Percentiles rank a stretch among this genome's conserved stretches.
Evolutionary conservation across 2,113 vertebrate species (phyloP).

Genomic region (Acanthochromis polyacanthus): DNA sequence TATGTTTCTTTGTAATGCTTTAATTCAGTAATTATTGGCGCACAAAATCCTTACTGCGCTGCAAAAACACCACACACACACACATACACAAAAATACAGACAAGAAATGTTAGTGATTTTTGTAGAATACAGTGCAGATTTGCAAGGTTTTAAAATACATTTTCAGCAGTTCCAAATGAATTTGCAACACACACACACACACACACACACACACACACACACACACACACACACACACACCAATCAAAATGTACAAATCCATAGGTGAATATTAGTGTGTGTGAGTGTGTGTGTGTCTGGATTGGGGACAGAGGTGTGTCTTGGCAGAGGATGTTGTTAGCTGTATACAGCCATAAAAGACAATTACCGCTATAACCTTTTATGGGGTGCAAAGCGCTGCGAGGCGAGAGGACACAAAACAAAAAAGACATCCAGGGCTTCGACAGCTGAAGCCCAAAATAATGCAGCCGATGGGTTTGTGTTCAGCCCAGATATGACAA

Average conservation of each 20-base stretch:
- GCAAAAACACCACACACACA: not conserved
- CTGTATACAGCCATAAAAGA: slow-evolving; percentile 94
- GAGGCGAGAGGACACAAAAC: slow-evolving; percentile 84
- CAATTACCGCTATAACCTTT: slow-evolving; percentile 94
- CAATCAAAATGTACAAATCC: slow-evolving; percentile 16
- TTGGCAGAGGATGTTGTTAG: slow-evolving; percentile 88
- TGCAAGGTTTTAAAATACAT: too few relatives aligned
- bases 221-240: slow-evolving; percentile 1
- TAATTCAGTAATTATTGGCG: not conserved
- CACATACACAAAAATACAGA: slow-evolving; percentile 24
- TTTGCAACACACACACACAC: not conserved
- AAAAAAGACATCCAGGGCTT: slow-evolving; percentile 67
- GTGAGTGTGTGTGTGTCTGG: slow-evolving; percentile 37
- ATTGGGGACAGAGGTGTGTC: slow-evolving; percentile 73
- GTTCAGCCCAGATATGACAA: slow-evolving; percentile 48
- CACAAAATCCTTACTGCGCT: not conserved
- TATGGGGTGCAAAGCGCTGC: slow-evolving; percentile 96
- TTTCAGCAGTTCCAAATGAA: not conserved
- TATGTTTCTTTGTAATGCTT: not conserved
- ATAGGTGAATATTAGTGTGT: slow-evolving; percentile 16
- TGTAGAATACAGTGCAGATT: too few relatives aligned
- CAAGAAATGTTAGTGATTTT: not conserved
- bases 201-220: not conserved
- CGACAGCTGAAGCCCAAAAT: slow-evolving; percentile 79
- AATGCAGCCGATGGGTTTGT: slow-evolving; percentile 49